Base-by-base conservation (phyloP, 2,113 vertebrate species). In the Aix galericulata region DNA sequence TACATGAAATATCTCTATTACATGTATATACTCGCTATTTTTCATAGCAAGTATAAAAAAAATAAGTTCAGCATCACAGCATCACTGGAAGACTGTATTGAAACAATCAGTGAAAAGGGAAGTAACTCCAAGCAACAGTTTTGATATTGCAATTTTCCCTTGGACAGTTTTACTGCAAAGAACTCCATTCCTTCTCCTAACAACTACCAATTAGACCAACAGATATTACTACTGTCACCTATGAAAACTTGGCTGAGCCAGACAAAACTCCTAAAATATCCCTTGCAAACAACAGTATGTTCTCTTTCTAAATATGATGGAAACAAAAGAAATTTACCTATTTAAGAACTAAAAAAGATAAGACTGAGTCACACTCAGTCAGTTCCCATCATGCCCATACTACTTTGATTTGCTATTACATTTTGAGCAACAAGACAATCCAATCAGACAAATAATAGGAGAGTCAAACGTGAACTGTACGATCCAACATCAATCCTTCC, bases 151-250 rank as follows among this genome's bases (percentile, higher is more conserved):
- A 78, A 6, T 91, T 77, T 90, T 78, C 64, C 56, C 75, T 74
- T 84, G 91, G 83, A 75, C 80, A 86, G 86, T 77, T 95, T 91
- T 86, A 96, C 42, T 87, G 82, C 67, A 18, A 91, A 91, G 72
- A 95, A 76, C 66, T 72, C 82, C 81, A 91, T 94, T 96, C 48
- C 53, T 64, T 9, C 89, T 79, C 58, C 21, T 79, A 82, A 91
- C 26, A 38, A 60, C 42, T 52, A 14, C 42, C 32, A 78, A 82
- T 73, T 79, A 96, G 44, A 52, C n/a, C 58, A 68, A 72, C 8
- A 52, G 76, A 73, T 63, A 60, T 68, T 60, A 63, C n/a, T 71
- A 0, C 86, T 48, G 66, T 60, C 91, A 85, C 62, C 87, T 89
- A 14, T 6, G 26, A 60, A 75, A 84, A 48, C 56, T 67, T 2